phyloP scores from a whole-genome alignment of 53 echinoderm and acorn worm genomes.

The Crossaster papposus region DNA sequence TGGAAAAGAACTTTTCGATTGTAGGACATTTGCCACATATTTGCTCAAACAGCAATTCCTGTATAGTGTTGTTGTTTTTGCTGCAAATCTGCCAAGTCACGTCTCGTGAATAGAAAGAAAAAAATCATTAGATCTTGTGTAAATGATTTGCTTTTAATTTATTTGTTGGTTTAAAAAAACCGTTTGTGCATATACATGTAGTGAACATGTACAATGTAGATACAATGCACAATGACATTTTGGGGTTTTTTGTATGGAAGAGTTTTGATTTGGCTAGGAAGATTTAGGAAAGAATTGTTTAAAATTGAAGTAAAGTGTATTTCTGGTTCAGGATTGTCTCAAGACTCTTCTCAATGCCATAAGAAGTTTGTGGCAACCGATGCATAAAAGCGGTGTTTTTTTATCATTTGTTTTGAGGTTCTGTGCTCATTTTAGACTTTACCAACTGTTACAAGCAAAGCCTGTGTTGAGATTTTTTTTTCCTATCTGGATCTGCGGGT shows the following conservation, averaged over 20 bases:
- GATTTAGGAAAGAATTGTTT: not conserved
- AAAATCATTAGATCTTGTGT: conserved; percentile 18
- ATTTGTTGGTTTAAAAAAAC: conserved; percentile 19
- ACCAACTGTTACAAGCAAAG: no score
- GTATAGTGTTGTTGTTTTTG: not conserved
- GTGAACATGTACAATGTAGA: not conserved
- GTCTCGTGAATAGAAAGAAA: conserved; percentile 17
- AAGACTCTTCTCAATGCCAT: not conserved
- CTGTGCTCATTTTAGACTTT: not conserved
- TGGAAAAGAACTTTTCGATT: no score
- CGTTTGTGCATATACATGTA: not conserved
- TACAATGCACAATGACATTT: not conserved
- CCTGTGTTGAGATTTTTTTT: no score
- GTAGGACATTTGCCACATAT: not conserved
- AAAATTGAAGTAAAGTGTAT: not conserved
- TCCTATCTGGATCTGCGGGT: no score
- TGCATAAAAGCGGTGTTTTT: not conserved
- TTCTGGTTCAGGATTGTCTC: not conserved
- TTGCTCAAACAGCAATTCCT: not conserved
- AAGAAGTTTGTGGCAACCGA: not conserved
- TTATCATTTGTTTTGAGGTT: no score
- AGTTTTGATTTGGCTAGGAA: not conserved
- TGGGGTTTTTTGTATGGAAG: not conserved
- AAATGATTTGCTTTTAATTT: conserved; percentile 58
- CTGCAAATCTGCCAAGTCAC: not conserved